Evolutionary conservation across 2,888 invertebrate genomes (phyloP), one percentile per base, ranked within the genome.

Genomic region (Lottia scabra): DNA sequence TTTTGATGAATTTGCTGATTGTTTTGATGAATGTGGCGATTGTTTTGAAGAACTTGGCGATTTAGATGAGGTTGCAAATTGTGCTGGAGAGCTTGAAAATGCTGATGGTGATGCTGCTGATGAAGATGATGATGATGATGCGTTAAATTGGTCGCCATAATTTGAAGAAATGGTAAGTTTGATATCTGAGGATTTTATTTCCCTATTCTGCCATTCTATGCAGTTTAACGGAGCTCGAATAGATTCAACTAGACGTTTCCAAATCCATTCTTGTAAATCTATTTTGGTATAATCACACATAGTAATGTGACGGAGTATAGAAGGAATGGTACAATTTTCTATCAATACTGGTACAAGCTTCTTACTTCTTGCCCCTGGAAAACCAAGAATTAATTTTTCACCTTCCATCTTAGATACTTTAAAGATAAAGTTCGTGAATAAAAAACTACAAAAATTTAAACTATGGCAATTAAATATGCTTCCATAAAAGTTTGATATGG

Each of bases 231-330:
- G 92, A 56, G 96, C 96, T 0, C 96, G 95, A 74, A 97, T 90
- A 38, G 96, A 92, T 77, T 95, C 95, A 26, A 95, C 95, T 76
- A 96, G 95, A 94, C 71, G 95, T 90, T 71, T 94, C 95, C 84
- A 96, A 91, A 27, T 96, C 92, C 67, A 87, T 38, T 84, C 83
- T 8, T 77, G 64, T 13, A 85, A 73, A 63, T 83, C 83, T 27
- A 75, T 73, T 68, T 81, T 83, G 13, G 86, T 85, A 78, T 80
- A 86, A 77, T 87, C 84, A 74, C 84, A 81, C 71, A 80, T 72
- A 2, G 85, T 82, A 62, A 87, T 78, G 70, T 80, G 81, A 2
- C 80, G 77, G 23, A 87, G 79, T 44, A 85, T 83, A 68, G 79
- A 72, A 15, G 87, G 87, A 13, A 81, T 77, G 2, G 26, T 27